Evolutionary conservation across 2,888 invertebrate genomes (phyloP).

Genomic region (Spatulosminthurus flaviceps): DNA sequence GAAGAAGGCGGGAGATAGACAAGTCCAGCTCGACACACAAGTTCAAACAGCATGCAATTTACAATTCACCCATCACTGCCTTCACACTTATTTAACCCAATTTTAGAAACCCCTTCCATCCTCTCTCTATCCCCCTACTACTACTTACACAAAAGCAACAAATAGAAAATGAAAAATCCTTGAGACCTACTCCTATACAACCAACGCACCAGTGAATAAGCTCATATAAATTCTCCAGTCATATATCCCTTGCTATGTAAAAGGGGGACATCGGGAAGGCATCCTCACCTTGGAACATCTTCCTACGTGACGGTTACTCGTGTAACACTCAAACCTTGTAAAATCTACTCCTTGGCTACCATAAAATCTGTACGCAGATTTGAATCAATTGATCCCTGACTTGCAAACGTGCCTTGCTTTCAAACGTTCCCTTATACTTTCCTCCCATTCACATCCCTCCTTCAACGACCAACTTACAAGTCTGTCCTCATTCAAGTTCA

Average conservation of each 20-base stretch:
- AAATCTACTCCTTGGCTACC: constrained; percentile 27
- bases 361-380: constrained; percentile 54
- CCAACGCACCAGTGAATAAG: neutral
- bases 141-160: neutral
- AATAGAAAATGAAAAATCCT: neutral
- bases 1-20: neutral
- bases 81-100: constrained; percentile 26
- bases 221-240: neutral
- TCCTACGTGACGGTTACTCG: constrained; percentile 15
- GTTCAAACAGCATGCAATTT: constrained; percentile 16
- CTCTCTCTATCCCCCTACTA: too few relatives aligned
- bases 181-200: neutral
- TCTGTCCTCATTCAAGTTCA: constrained; percentile 26
- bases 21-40: neutral
- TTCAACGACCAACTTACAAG: constrained; percentile 22
- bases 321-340: constrained; percentile 19
- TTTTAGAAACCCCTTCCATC: neutral
- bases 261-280: neutral
- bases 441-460: constrained; percentile 1
- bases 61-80: constrained; percentile 33
- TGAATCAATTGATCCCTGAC: constrained; percentile 55
- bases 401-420: constrained; percentile 45
- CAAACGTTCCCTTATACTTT: constrained; percentile 26
- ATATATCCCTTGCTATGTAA: neutral
- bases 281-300: neutral